phyloP scores from a whole-genome alignment of 2,888 invertebrate genomes.

The Drosophila borealis region DNA sequence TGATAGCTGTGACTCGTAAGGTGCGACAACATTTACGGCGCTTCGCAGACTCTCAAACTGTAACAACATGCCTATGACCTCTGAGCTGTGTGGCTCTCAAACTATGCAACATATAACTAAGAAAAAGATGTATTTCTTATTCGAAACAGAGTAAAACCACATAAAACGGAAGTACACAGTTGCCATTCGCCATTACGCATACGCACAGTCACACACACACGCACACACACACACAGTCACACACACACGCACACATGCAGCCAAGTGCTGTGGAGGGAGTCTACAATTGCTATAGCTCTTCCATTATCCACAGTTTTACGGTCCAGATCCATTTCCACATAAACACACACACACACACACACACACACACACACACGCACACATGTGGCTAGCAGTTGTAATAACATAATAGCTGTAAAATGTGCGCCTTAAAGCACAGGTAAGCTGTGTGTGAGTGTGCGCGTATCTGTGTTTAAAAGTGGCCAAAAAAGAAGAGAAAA shows the following conservation, averaged over 20 bases:
- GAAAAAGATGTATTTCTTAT: too few relatives aligned
- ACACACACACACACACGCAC: not conserved
- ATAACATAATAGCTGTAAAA: constrained; percentile 72
- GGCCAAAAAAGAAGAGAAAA: constrained; percentile 23
- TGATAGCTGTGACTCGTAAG: too few relatives aligned
- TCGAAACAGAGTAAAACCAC: constrained; percentile 13
- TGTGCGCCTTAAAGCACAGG: constrained; percentile 67
- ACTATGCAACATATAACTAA: too few relatives aligned
- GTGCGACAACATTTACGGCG: too few relatives aligned
- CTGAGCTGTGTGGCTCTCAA: too few relatives aligned
- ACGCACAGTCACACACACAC: constrained; percentile 32
- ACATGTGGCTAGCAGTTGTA: constrained; percentile 46
- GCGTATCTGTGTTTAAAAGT: constrained; percentile 28
- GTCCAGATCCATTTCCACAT: constrained; percentile 73
- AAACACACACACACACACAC: constrained; percentile 15
- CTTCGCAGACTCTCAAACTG: too few relatives aligned
- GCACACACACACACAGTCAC: not conserved
- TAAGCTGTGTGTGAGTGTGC: constrained; percentile 38
- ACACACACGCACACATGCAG: constrained; percentile 9
- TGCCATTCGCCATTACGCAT: constrained; percentile 66
- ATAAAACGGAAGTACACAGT: constrained; percentile 39
- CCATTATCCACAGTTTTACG: constrained; percentile 78
- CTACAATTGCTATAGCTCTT: constrained; percentile 24
- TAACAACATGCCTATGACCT: too few relatives aligned
- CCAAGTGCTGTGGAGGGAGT: too few relatives aligned